Evolutionary conservation across 2,888 invertebrate genomes (phyloP).

Genomic region (Drosophila fulvimacula): DNA sequence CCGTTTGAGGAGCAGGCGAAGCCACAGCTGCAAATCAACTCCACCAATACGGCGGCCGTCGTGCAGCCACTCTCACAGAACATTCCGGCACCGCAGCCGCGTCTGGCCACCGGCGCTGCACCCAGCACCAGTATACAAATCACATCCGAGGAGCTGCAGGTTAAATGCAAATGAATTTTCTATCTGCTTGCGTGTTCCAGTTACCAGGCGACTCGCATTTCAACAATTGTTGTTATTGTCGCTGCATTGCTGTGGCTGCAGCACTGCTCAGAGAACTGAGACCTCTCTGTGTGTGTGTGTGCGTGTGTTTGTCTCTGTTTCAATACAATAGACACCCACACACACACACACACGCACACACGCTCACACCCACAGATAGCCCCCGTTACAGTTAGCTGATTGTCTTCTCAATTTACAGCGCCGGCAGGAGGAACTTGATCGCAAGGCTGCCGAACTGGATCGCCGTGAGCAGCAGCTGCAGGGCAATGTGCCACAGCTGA

Average conservation of each 20-base stretch:
- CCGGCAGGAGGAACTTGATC: constrained; percentile 95
- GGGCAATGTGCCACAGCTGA: constrained; percentile 89
- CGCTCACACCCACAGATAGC: not conserved
- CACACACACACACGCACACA: not conserved
- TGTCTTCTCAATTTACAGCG: constrained; percentile 85
- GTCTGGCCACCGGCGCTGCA: constrained; percentile 82
- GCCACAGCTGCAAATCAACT: constrained; percentile 87
- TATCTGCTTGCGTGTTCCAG: constrained; percentile 25
- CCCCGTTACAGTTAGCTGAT: not conserved
- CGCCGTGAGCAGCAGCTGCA: constrained; percentile 94
- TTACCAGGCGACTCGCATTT: constrained; percentile 23
- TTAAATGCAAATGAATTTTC: constrained; percentile 70
- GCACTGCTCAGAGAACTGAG: not conserved
- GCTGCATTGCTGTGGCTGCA: constrained; percentile 57
- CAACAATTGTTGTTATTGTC: constrained; percentile 25
- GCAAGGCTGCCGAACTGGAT: constrained; percentile 95
- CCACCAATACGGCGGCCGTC: constrained; percentile 82
- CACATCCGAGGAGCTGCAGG: constrained; percentile 90
- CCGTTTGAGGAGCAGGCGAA: constrained; percentile 92
- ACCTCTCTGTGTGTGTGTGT: not conserved
- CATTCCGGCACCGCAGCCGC: constrained; percentile 72
- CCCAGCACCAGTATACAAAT: constrained; percentile 85
- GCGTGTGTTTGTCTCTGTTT: not conserved
- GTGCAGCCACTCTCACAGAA: constrained; percentile 84
- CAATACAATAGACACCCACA: not conserved